These are phyloP conservation scores for Entelurus aequoreus DNA, from an alignment of 2,113 vertebrate genomes.

Conservation along the genomic window DNA sequence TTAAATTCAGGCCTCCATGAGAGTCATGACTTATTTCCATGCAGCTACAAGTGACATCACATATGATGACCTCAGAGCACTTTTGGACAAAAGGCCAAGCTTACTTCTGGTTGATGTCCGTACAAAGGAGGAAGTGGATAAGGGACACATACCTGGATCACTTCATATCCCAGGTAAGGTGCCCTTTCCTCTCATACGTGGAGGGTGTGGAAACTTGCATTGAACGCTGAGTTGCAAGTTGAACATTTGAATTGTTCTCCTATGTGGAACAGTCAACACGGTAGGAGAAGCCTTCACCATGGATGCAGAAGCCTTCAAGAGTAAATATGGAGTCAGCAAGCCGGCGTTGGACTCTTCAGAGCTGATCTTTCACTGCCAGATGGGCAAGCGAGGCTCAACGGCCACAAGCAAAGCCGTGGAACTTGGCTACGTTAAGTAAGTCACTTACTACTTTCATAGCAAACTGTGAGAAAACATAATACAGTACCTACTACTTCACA, in stretches of 20 bases:
- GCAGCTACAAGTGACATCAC: slow-evolving; percentile 50
- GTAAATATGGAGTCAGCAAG: slow-evolving; percentile 67
- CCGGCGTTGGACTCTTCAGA: slow-evolving; percentile 64
- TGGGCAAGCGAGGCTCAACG: slow-evolving; percentile 63
- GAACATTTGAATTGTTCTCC: not conserved
- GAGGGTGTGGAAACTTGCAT: too few relatives aligned
- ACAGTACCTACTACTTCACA: too few relatives aligned
- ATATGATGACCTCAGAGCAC: slow-evolving; percentile 63
- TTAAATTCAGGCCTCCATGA: too few relatives aligned
- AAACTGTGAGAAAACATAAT: too few relatives aligned
- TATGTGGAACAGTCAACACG: slow-evolving; percentile 56
- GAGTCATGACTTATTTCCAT: not conserved
- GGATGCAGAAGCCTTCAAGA: slow-evolving; percentile 66
- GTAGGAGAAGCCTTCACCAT: slow-evolving; percentile 67
- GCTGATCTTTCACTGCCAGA: slow-evolving; percentile 77
- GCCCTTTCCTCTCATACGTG: not conserved
- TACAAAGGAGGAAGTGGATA: slow-evolving; percentile 61
- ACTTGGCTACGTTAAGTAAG: slow-evolving; percentile 71
- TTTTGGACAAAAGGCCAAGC: slow-evolving; percentile 45
- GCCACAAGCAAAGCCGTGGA: slow-evolving; percentile 65
- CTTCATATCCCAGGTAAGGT: slow-evolving; percentile 69
- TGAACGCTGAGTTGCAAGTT: not conserved
- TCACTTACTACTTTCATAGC: not conserved
- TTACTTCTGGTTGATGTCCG: slow-evolving; percentile 73
- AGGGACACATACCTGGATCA: slow-evolving; percentile 65